Evolutionary conservation across 35 echinoderm and acorn worm genomes (phyloP).

Genomic region (Ptychodera flava): DNA sequence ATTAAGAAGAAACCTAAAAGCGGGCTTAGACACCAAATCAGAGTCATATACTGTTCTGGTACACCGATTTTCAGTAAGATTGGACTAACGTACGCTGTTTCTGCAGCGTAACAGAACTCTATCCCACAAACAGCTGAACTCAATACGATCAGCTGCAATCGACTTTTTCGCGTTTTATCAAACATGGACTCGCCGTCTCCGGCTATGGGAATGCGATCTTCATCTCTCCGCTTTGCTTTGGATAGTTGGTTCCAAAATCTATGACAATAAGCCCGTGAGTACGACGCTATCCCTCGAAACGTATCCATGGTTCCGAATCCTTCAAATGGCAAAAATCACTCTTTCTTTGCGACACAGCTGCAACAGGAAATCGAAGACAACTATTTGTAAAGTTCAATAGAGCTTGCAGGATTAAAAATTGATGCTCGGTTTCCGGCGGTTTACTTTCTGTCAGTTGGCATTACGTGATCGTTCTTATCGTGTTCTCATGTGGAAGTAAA

Average conservation of each 20-base stretch:
- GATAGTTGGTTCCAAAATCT: neutral
- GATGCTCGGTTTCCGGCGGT: neutral
- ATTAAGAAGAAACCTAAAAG: conserved; percentile 78
- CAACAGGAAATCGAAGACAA: neutral
- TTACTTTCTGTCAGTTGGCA: neutral
- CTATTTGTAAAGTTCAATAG: neutral
- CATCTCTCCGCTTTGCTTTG: neutral
- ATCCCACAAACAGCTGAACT: conserved; percentile 96
- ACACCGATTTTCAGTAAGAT: conserved; percentile 77
- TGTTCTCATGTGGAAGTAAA: too few relatives aligned
- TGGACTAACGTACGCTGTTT: conserved; percentile 92
- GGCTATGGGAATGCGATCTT: conserved; percentile 6
- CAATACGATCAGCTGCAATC: conserved; percentile 47
- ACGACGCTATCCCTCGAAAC: neutral
- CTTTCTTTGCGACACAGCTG: neutral
- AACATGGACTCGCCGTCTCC: conserved; percentile 17
- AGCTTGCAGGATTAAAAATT: neutral
- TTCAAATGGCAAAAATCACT: too few relatives aligned
- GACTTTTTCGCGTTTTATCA: conserved; percentile 25
- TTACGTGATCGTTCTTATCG: too few relatives aligned
- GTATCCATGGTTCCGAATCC: neutral
- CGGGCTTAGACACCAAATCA: conserved; percentile 96
- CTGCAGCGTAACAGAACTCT: conserved; percentile 98
- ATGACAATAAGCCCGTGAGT: neutral
- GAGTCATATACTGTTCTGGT: conserved; percentile 77